Evolutionary conservation across 23 tunicate species (phyloP), one percentile per base, ranked within the genome.

Genomic region (Clavelina lepadiformis): DNA sequence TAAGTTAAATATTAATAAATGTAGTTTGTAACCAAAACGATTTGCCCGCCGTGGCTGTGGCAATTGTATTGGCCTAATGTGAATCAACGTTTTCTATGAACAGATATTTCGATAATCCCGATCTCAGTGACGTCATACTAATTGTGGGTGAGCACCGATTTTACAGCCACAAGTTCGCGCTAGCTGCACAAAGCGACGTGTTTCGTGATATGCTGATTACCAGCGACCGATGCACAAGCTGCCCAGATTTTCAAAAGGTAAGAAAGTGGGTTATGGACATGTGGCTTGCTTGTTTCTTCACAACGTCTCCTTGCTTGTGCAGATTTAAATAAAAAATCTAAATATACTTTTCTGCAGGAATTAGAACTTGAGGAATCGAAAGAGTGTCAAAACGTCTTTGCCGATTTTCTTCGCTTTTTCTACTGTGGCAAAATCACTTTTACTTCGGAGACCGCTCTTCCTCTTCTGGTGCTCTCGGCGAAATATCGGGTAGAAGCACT

Each of bases 371-470:
- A 75, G 31, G 97, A 89, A 71, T 63, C 97, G 28, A 76, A 89
- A 46, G 97, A 89, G 27, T 89, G 97, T 38, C 80, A 89, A 52
- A 59, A 61, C 23, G 95, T 86, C 15, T 94, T 94, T 72, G 67
- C 85, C 26, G 45, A 74, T 7, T 81, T 94, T 45, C 77, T 94
- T 6, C 75, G 95, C 15, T 94, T 86, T 51, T 86, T 94, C 67
- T 94, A 94, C 70, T 88, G 99, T 67, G 99, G 99, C 1, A 76
- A 74, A 61, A 79, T 86, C 51, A 69, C 95, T 24, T 86, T 94
- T 53, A 79, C 78, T 0, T 59, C 75, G 33, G 91, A 79, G 26
- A 80, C 80, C 25, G 99, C 99, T 11, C 82, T 88, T 21, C 95
- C 88, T n/a, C 56, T 94, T 19, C 75, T 94, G 3, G 94, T 88